phyloP scores from a whole-genome alignment of 2,797 vertebrate genomes.

The Xenentodon cancila region DNA sequence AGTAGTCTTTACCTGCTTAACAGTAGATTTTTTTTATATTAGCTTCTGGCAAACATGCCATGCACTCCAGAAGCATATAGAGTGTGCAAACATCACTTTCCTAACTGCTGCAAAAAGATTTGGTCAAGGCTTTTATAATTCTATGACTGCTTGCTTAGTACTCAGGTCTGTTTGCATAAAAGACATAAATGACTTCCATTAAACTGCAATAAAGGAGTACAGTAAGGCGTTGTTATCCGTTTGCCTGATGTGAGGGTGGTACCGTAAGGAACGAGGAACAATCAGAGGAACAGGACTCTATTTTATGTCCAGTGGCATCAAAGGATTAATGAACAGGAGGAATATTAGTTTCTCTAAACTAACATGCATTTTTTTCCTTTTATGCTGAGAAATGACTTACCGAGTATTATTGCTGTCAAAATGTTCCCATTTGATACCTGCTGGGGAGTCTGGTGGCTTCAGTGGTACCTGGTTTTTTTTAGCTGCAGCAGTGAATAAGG shows the following conservation, averaged over 20 bases:
- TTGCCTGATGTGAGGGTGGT: slow-evolving; percentile 59
- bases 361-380: slow-evolving; percentile 12
- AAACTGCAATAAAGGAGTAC: slow-evolving; percentile 59
- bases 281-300: slow-evolving; percentile 56
- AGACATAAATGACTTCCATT: slow-evolving; percentile 76
- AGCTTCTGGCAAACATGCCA: too few relatives aligned
- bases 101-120: slow-evolving; percentile 67
- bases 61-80: slow-evolving; percentile 22
- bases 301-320: slow-evolving; percentile 60
- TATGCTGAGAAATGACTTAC: slow-evolving; percentile 6
- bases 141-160: slow-evolving; percentile 64
- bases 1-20: too few relatives aligned
- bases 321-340: slow-evolving; percentile 61
- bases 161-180: slow-evolving; percentile 68
- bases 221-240: slow-evolving; percentile 69
- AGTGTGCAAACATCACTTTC: slow-evolving; percentile 51
- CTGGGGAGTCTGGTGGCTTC: neutral
- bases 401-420: slow-evolving; percentile 7
- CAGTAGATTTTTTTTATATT: too few relatives aligned
- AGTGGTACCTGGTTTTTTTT: neutral
- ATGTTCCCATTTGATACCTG: slow-evolving; percentile 9
- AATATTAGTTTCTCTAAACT: slow-evolving; percentile 54
- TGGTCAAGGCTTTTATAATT: slow-evolving; percentile 67
- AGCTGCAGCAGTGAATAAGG: neutral
- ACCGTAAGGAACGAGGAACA: slow-evolving; percentile 60